phyloP scores from a whole-genome alignment of 2,113 vertebrate genomes.

The Cyprinodon tularosa region DNA sequence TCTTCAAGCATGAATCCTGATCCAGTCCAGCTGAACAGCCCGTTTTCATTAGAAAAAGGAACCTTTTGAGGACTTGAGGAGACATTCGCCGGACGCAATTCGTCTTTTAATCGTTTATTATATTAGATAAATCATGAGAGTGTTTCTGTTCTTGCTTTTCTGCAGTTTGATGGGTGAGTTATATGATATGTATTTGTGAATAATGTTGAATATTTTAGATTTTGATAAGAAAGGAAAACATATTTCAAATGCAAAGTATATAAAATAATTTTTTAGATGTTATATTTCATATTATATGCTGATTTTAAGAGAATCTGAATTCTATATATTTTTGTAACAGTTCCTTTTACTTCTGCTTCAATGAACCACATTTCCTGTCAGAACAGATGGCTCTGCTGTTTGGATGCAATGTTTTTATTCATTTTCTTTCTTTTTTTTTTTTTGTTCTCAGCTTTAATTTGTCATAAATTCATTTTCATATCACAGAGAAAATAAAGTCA shows the following conservation, averaged over 20 bases:
- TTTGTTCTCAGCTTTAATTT: not conserved
- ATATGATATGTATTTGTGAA: slow-evolving; percentile 1
- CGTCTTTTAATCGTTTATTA: not conserved
- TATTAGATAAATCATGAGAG: slow-evolving; percentile 38
- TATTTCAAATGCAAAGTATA: not conserved
- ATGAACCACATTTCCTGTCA: slow-evolving; percentile 71
- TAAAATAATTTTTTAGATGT: not conserved
- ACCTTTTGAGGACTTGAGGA: not conserved
- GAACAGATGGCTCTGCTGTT: slow-evolving; percentile 50
- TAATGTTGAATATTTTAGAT: not conserved
- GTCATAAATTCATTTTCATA: too few relatives aligned
- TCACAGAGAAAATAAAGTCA: not conserved
- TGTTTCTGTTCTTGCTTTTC: slow-evolving; percentile 38
- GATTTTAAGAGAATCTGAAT: not conserved
- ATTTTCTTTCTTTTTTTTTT: not conserved
- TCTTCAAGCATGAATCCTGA: slow-evolving; percentile 66
- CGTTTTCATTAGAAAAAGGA: not conserved
- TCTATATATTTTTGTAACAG: not conserved
- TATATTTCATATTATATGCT: not conserved
- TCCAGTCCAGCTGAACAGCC: slow-evolving; percentile 22
- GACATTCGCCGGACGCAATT: not conserved
- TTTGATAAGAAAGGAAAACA: not conserved
- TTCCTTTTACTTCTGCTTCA: slow-evolving; percentile 56
- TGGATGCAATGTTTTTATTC: not conserved
- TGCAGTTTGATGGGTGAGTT: slow-evolving; percentile 68